A percentile compares a stretch with the other conserved stretches of the same genome.
These are phyloP conservation scores for Parnassius smintheus DNA, from an alignment of 2,888 invertebrate genomes.

Conservation along the genomic window DNA sequence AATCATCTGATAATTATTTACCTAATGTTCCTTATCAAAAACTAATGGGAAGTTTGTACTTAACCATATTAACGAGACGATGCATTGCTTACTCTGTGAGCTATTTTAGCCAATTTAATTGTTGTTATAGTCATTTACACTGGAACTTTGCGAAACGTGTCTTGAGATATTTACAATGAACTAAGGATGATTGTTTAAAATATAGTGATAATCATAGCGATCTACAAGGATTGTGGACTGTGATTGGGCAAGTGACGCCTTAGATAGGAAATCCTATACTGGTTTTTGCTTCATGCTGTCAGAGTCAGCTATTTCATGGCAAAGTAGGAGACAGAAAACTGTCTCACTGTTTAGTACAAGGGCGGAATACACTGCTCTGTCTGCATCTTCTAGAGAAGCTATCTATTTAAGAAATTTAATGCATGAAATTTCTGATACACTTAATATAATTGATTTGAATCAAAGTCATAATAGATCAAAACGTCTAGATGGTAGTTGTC, in stretches of 20 bases:
- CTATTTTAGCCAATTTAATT: neutral
- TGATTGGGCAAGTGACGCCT: neutral
- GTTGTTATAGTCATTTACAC: neutral
- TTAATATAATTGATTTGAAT: too few relatives aligned
- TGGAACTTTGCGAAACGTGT: neutral
- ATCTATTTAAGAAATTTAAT: too few relatives aligned
- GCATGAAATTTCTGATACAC: too few relatives aligned
- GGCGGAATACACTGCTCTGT: too few relatives aligned
- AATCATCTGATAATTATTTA: neutral
- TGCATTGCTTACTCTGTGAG: neutral
- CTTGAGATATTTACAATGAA: neutral
- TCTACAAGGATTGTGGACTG: neutral
- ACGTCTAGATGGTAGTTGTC: too few relatives aligned
- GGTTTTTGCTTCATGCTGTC: neutral
- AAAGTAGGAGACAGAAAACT: neutral
- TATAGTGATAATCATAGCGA: neutral
- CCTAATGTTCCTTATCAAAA: neutral
- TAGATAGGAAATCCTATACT: slow-evolving; percentile 5
- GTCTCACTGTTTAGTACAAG: too few relatives aligned
- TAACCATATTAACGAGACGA: neutral
- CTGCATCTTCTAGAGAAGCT: too few relatives aligned
- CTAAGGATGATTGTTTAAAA: neutral
- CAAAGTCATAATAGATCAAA: too few relatives aligned
- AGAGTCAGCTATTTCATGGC: neutral
- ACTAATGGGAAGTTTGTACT: neutral